Base-by-base conservation (phyloP, 2,888 invertebrate species). In the Catonia carolina region DNA sequence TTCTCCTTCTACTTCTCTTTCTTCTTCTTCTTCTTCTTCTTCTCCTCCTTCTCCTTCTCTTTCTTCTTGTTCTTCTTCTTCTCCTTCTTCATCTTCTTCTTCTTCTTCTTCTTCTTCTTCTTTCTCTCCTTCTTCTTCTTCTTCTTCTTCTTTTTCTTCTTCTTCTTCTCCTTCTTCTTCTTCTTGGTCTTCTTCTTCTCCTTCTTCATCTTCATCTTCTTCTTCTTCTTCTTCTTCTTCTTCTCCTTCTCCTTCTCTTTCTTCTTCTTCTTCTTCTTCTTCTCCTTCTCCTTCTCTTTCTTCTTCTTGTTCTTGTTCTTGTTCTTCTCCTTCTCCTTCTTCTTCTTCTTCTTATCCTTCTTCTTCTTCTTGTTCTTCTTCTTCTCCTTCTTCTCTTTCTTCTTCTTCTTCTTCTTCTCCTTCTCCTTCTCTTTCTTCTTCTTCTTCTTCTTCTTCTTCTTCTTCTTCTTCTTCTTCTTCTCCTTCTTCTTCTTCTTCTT, bases 111-210 rank as follows among this genome's bases (percentile, higher is more conserved):
- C 59, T 58, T 59, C 58, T 63, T 61, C 60, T 50, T 53, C 61
- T 55, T 60, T 60, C 65, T 66, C 65, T 65, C 69, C 70, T 69
- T 70, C 42, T 17, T n/a, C 42, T 15, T 17, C 42, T 2, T 2
- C 12, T 42, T 12, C 42, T 12, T 2, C 42, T 3, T 2, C 42
- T 5, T 12, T 15, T 5, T 12, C 49, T 23, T 12, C 49, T 12
- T 12, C 20, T 10, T 5, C 27, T 10, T n/a, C 33, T 33, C 8
- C 33, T 10, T n/a, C n/a, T n/a, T n/a, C n/a, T n/a, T n/a, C n/a
- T n/a, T n/a, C n/a, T n/a, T n/a, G n/a, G n/a, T n/a, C n/a, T n/a
- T n/a, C n/a, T n/a, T n/a, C n/a, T n/a, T n/a, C n/a, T n/a, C n/a
- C n/a, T n/a, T n/a, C n/a, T 7, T 10, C 33, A 33, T n/a, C 33